Base-by-base conservation (phyloP, 2,797 vertebrate species). In the Danio kyathit region DNA sequence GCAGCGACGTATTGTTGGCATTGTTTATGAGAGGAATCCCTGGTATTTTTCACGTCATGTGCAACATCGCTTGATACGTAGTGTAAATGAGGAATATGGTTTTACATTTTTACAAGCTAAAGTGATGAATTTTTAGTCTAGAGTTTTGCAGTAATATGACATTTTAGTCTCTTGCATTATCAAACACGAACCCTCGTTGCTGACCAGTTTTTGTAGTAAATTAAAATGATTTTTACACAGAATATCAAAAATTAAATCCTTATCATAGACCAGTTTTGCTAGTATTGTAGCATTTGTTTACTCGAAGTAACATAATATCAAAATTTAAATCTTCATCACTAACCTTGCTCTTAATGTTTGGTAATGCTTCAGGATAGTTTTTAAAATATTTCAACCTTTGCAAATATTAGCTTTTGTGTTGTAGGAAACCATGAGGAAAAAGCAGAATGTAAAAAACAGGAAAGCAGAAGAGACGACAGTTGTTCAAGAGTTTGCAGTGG, bases 401-500 rank as follows among this genome's bases (percentile, higher is more conserved):
- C 4, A 12, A 40, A n/a, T 3, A 5, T 40, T 7, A 40, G 17
- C 17, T 5, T 49, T 8, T 3, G 17, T 60, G 7, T 17, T 56
- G 56, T 44, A 82, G 83, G 93, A 93, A 90, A 97, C 94, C 93
- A 98, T 99, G 97, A 96, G 98, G 91, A 99, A 99, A 94, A 99
- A 99, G 90, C 97, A 98, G 92, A 98, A 97, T 88, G 97, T 97
- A 88, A 99, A 97, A 92, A 96, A 97, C 92, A 97, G 97, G 95
- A 98, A 97, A 92, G 93, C 97, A 6, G 97, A 99, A 94, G 97
- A 98, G 92, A 94, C 96, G 21, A 83, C 91, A n/a, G 94, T 97
- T 74, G 96, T 97, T 82, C 97, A 99, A 91, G 97, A 99, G 92
- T 99, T 97, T 92, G 97, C 96, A 85, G 98, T 99, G 86, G 98